phyloP scores from a whole-genome alignment of 1,140 invertebrate genomes.

The Lanistes nyassanus region DNA sequence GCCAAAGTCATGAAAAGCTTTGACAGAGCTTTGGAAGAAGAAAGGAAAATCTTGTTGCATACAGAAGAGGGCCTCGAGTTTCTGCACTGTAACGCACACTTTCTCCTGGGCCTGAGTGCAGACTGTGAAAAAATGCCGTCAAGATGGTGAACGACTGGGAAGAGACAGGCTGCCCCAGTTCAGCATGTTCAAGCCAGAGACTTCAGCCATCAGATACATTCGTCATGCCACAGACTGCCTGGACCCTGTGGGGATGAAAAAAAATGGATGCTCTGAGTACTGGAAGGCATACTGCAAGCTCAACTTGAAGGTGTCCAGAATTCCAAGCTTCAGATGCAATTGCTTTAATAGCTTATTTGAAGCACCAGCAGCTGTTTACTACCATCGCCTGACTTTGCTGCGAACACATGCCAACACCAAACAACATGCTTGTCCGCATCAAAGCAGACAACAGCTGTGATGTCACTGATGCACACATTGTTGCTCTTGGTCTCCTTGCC shows the following conservation, averaged over 20 bases:
- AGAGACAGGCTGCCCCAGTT: neutral
- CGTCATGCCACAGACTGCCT: neutral
- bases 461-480: neutral
- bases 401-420: neutral
- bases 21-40: neutral
- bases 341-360: no score
- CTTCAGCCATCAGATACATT: no score
- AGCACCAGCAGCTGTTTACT: slow-evolving; percentile 2
- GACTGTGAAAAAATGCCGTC: neutral
- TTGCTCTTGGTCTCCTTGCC: no score
- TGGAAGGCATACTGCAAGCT: slow-evolving; percentile 14
- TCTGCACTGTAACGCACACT: slow-evolving; percentile 20
- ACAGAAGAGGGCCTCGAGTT: slow-evolving; percentile 11
- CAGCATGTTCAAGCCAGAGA: neutral
- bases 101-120: slow-evolving; percentile 1
- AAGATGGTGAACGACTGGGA: neutral
- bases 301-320: neutral
- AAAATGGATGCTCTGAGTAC: slow-evolving; percentile 15
- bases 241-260: slow-evolving; percentile 20
- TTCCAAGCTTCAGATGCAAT: slow-evolving; percentile 11
- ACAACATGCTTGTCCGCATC: neutral
- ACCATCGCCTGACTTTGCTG: neutral
- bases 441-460: neutral
- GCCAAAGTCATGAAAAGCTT: slow-evolving; percentile 14
- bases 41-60: neutral